These are phyloP conservation scores for Drosophila antonietae DNA, from an alignment of 2,888 invertebrate genomes.

Conservation along the genomic window DNA sequence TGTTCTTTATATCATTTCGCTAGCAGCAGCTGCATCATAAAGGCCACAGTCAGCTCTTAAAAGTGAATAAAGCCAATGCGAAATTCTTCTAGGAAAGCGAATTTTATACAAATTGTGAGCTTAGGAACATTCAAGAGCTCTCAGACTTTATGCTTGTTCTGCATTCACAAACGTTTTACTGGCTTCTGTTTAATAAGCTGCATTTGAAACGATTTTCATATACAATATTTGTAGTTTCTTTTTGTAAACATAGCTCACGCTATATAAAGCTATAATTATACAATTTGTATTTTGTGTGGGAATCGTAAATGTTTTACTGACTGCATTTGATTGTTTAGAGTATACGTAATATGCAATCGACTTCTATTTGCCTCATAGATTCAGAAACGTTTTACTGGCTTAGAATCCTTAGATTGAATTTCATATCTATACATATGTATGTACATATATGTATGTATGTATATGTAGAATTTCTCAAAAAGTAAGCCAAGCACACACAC, in stretches of 20 bases:
- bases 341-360: not conserved
- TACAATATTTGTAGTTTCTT: not conserved
- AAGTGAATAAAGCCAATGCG: slow-evolving; percentile 4
- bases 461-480: slow-evolving; percentile 10
- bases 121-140: not conserved
- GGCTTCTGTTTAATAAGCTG: not conserved
- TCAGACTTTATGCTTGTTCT: not conserved
- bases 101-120: not conserved
- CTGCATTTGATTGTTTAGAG: not conserved
- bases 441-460: not conserved
- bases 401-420: not conserved
- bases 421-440: not conserved
- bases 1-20: slow-evolving; percentile 2
- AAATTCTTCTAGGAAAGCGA: slow-evolving; percentile 15
- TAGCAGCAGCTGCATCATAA: slow-evolving; percentile 14
- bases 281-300: not conserved
- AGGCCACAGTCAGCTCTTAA: slow-evolving; percentile 1
- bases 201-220: not conserved
- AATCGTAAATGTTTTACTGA: not conserved
- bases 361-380: not conserved
- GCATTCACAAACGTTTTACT: slow-evolving; percentile 27
- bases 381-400: not conserved
- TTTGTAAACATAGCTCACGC: not conserved
- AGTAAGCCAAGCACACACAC: slow-evolving; percentile 19
- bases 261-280: not conserved